Base-by-base conservation (phyloP, 2,888 invertebrate genomes). In the Nymphalis polychloros region DNA sequence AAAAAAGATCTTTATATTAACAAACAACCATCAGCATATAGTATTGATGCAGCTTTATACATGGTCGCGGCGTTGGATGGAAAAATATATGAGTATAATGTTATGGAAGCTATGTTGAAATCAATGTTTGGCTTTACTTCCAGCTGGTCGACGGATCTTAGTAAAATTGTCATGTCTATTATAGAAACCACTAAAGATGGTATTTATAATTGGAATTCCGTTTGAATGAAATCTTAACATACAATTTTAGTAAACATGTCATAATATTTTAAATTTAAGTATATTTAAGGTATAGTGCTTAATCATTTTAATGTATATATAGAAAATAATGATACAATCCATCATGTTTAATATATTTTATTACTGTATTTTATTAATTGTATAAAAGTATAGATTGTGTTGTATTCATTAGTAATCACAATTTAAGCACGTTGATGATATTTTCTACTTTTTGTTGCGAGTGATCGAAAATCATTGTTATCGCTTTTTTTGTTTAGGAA, bases 51-150 rank as follows among this genome's bases (percentile, higher is more conserved):
- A 2, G 82, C 84, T 3, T 78, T 89, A 19, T 89, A 89, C 60
- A 64, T 89, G 13, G 84, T 88, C 1, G 83, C 83, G 1, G 88
- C 89, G 1, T 53, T 85, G 4, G 75, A 89, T 72, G 89, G 89
- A 0, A 88, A 84, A 64, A 85, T 89, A 66, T 89, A 86, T 65
- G 89, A 89, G 61, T 87, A 85, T 70, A 88, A 89, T 76, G 82
- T 89, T 0, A 85, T 89, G 84, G 89, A 89, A 27, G 78, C 84
- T 0, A 59, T 89, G 8, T 63, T 87, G 1, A 80, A 82, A 20
- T 86, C 88, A 0, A 85, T 89, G 84, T 89, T 87, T 70, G 81
- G 84, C 0, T 70, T 79, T 0, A 62, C 76, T 0, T 68, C 75
- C 0, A 75, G 78, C 2, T 81, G 79, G 78, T 81, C 84, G 0